Percentiles rank a stretch among this genome's conserved stretches.
Conservation (phyloP, 2,888 invertebrate genomes). For the Achlya flavicornis region DNA sequence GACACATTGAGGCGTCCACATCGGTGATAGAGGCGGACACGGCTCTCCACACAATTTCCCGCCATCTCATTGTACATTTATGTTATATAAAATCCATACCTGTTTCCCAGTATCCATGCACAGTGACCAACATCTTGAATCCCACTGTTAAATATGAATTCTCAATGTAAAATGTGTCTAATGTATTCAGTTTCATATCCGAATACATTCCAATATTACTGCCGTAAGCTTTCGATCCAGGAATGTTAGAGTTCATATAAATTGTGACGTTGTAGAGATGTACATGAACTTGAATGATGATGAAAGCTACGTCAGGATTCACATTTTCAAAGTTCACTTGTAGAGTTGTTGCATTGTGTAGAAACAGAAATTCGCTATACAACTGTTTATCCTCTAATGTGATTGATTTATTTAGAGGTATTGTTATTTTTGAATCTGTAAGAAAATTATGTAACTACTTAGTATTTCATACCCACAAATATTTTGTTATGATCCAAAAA, state of each 20-base stretch:
- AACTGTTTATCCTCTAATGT: slow-evolving; percentile 56
- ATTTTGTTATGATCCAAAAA: no score
- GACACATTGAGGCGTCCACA: no score
- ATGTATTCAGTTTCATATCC: slow-evolving; percentile 43
- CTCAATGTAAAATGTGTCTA: slow-evolving; percentile 64
- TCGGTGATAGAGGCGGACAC: no score
- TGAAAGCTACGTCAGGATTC: slow-evolving; percentile 75
- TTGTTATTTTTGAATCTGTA: slow-evolving; percentile 44
- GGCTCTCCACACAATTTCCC: no score
- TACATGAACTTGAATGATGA: slow-evolving; percentile 87
- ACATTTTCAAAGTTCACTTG: slow-evolving; percentile 71
- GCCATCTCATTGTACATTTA: no score
- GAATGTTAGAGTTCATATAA: slow-evolving; percentile 61
- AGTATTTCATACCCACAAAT: not conserved
- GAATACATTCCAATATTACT: slow-evolving; percentile 85
- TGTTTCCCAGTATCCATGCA: slow-evolving; percentile 75
- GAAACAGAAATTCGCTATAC: slow-evolving; percentile 50
- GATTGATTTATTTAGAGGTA: slow-evolving; percentile 59
- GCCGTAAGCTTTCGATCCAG: slow-evolving; percentile 75
- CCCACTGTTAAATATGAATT: slow-evolving; percentile 67
- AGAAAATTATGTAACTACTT: not conserved
- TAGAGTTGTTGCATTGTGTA: slow-evolving; percentile 53
- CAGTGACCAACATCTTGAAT: slow-evolving; percentile 73
- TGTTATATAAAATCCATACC: slow-evolving; percentile 57
- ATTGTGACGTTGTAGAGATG: slow-evolving; percentile 83